These are phyloP conservation scores for Nothobranchius furzeri DNA, from an alignment of 2,113 vertebrate genomes.

Conservation along the genomic window DNA sequence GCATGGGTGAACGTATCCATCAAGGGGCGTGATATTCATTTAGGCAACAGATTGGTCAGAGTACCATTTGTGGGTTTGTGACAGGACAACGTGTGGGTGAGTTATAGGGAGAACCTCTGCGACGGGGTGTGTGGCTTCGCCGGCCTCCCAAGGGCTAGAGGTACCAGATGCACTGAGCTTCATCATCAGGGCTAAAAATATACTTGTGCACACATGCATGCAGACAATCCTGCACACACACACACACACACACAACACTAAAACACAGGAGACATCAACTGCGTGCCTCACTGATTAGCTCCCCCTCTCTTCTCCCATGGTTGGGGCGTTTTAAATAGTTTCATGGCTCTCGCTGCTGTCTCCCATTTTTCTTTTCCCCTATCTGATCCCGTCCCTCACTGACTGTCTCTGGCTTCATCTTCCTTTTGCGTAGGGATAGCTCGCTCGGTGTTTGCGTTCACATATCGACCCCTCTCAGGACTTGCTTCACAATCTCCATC, in stretches of 20 bases:
- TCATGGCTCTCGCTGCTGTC: slow-evolving; percentile 20
- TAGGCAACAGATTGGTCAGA: slow-evolving; percentile 11
- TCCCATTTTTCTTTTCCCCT: slow-evolving; percentile 21
- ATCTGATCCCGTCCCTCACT: slow-evolving; percentile 53
- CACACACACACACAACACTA: slow-evolving; percentile 11
- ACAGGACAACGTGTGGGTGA: slow-evolving; percentile 15
- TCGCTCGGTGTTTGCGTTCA: slow-evolving; percentile 49
- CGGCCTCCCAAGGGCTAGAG: slow-evolving; percentile 75
- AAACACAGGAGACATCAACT: slow-evolving; percentile 74
- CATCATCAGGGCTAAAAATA: slow-evolving; percentile 81
- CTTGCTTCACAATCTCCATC: slow-evolving; percentile 34
- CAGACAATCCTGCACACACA: slow-evolving; percentile 20
- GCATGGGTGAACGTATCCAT: slow-evolving; percentile 10
- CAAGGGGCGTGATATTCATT: neutral
- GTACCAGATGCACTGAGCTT: slow-evolving; percentile 75
- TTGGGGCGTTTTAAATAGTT: slow-evolving; percentile 13
- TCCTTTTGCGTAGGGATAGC: slow-evolving; percentile 49
- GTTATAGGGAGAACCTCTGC: slow-evolving; percentile 18
- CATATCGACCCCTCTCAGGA: slow-evolving; percentile 55
- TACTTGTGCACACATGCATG: slow-evolving; percentile 37
- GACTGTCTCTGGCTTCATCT: slow-evolving; percentile 44
- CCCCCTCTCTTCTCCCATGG: slow-evolving; percentile 24
- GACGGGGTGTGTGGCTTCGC: slow-evolving; percentile 38
- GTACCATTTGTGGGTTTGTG: slow-evolving; percentile 24
- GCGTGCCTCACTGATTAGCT: slow-evolving; percentile 65